Percentiles rank a stretch among this genome's conserved stretches.
Conservation (phyloP, 1,140 invertebrate species). For the Hetaerina americana region DNA sequence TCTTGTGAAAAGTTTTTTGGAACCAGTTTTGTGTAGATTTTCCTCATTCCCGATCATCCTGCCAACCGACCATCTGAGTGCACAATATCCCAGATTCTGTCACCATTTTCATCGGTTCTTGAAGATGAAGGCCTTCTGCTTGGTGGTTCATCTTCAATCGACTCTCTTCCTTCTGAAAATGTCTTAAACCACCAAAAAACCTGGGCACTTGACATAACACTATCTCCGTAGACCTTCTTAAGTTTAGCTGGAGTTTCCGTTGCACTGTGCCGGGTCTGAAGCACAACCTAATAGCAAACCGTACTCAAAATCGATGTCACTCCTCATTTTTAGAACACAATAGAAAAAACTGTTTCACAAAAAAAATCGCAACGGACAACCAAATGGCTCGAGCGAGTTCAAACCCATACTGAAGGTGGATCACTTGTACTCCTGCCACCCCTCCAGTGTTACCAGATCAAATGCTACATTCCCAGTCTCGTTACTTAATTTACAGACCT, state of each 20-base stretch:
- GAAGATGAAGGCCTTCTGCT: slow-evolving; percentile 12
- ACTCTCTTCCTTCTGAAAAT: slow-evolving; percentile 17
- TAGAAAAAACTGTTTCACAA: slow-evolving; percentile 4
- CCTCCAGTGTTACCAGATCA: slow-evolving; percentile 1
- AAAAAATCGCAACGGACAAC: not conserved
- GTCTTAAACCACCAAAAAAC: slow-evolving; percentile 14
- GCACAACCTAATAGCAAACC: slow-evolving; percentile 19
- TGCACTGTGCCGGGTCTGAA: too few relatives aligned
- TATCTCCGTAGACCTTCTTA: slow-evolving; percentile 11
- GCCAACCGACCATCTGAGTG: too few relatives aligned
- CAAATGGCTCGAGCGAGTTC: not conserved
- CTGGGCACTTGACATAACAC: slow-evolving; percentile 14
- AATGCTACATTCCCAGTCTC: too few relatives aligned
- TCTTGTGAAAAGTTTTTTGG: slow-evolving; percentile 8
- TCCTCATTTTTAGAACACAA: slow-evolving; percentile 10
- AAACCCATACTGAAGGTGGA: not conserved
- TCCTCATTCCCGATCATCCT: slow-evolving; percentile 4
- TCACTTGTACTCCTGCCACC: not conserved
- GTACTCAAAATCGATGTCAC: slow-evolving; percentile 10
- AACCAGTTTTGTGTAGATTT: slow-evolving; percentile 12
- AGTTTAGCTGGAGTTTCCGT: too few relatives aligned
- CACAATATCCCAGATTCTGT: slow-evolving; percentile 5
- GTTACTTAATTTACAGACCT: slow-evolving; percentile 7
- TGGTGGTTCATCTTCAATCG: slow-evolving; percentile 15
- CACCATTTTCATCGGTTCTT: slow-evolving; percentile 13